Base-by-base conservation (phyloP, 2,797 vertebrate genomes). In the Chloroceryle amazona region DNA sequence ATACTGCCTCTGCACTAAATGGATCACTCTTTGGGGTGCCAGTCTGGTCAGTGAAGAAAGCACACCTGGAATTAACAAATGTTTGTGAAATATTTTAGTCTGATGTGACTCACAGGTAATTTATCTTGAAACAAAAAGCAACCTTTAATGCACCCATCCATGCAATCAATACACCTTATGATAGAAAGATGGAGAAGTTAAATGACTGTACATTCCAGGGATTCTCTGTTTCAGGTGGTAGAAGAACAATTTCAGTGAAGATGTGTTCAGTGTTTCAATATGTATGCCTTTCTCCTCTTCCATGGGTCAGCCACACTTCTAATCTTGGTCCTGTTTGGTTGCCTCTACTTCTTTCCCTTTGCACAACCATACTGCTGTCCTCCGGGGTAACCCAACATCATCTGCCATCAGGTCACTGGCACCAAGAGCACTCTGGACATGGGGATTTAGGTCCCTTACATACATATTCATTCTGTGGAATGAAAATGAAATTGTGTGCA, bases 21-120 rank as follows among this genome's bases (percentile, higher is more conserved):
- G 31, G 1, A 80, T 80, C 37, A 11, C 44, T 61, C 54, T 23
- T 61, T 8, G 0, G n/a, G 63, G 73, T 82, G 88, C 47, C 29
- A 78, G 74, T 55, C 60, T 74, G 81, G 83, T 35, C 26, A 29
- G 0, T 42, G 81, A 89, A 76, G 42, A 79, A 93, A 94, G 81
- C 28, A 85, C 33, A 76, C 44, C 65, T 87, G 71, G 60, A 89
- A 80, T 11, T 63, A 90, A 81, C 58, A 94, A 86, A 84, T 31
- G 9, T 66, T 58, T 62, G 58, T 81, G 80, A 84, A 84, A 73
- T 73, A 28, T 67, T 67, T 73, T 5, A 13, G 44, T 37, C 46
- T 72, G 85, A 71, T 67, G 57, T 63, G 73, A 67, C 46, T 90
- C 92, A 79, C 83, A 89, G 78, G 78, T 57, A 61, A 92, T 95